Percentiles rank a stretch among this genome's conserved stretches.
Conservation (phyloP, 1,140 invertebrate species). For the Hyles euphorbiae region DNA sequence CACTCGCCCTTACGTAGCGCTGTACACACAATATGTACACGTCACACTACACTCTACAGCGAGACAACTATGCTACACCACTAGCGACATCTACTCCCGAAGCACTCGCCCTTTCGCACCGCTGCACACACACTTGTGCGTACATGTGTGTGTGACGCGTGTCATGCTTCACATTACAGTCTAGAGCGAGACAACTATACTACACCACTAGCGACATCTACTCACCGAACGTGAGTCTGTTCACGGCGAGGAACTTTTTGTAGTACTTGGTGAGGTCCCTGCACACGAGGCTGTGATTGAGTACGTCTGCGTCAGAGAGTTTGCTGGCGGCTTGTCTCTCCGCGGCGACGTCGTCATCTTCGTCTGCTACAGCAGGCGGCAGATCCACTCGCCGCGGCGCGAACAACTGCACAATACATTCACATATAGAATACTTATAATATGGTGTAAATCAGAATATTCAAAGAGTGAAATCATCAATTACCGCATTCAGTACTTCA, state of each 20-base stretch:
- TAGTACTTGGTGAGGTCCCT: slow-evolving; percentile 84
- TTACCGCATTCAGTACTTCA: slow-evolving; percentile 64
- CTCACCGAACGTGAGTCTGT: slow-evolving; percentile 80
- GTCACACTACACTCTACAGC: neutral
- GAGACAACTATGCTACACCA: no score
- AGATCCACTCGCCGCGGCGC: neutral
- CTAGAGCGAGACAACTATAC: neutral
- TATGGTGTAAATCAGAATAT: no score
- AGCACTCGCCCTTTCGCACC: no score
- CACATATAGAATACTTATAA: no score
- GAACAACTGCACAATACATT: neutral
- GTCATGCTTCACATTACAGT: no score
- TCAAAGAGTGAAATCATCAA: no score
- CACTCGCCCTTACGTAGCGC: no score
- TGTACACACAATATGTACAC: neutral
- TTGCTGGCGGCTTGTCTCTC: slow-evolving; percentile 55
- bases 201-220: neutral
- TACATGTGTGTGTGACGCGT: no score
- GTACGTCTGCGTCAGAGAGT: slow-evolving; percentile 33
- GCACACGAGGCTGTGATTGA: slow-evolving; percentile 68
- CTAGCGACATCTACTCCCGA: no score
- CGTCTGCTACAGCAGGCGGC: slow-evolving; percentile 25
- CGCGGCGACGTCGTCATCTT: slow-evolving; percentile 70
- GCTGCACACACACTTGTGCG: neutral
- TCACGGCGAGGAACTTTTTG: slow-evolving; percentile 81